Evolutionary conservation across 2,888 invertebrate genomes (phyloP), one percentile per base, ranked within the genome.

Genomic region (Amphipoea oculea): DNA sequence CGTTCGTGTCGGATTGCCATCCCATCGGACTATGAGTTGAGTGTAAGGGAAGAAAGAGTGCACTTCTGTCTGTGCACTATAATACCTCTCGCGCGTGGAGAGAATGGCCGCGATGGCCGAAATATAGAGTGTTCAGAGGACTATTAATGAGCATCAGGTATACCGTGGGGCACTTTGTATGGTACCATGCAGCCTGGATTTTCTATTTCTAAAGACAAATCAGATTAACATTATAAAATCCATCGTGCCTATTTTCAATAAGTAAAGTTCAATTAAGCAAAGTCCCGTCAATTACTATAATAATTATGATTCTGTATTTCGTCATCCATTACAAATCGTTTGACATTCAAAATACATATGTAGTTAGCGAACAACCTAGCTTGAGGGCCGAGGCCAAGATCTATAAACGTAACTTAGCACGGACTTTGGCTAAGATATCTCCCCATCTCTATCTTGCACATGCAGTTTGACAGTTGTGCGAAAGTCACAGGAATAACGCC

Each of bases 331-430:
- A 45, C 83, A 23, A 73, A 73, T 73, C 29, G 65, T 67, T 76
- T 57, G 36, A 68, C 84, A 85, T 85, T 74, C 74, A 66, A 42
- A 77, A 60, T 36, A 29, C 29, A 29, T 29, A 29, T 29, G 29
- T 29, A 36, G 48, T 23, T 9, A 40, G 42, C 40, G 36, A 45
- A 23, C 63, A 4, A 40, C 29, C 42, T 14, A 17, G 20, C 23
- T 36, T 11, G 40, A 5, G 45, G 20, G 5, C 36, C 11, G n/a
- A 36, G 9, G 3, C 12, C 1, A 23, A 45, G 5, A 45, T 57
- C 20, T 36, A 36, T 23, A n/a, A 7, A 76, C 60, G 12, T 20
- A 14, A 60, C 45, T 60, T n/a, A 45, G 73, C 51, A 70, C 40
- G 7, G n/a, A n/a, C 36, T 40, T 72, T 23, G 29, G 17, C 14